Evolutionary conservation across 2,888 invertebrate genomes (phyloP).

Genomic region (Apantesis nais): DNA sequence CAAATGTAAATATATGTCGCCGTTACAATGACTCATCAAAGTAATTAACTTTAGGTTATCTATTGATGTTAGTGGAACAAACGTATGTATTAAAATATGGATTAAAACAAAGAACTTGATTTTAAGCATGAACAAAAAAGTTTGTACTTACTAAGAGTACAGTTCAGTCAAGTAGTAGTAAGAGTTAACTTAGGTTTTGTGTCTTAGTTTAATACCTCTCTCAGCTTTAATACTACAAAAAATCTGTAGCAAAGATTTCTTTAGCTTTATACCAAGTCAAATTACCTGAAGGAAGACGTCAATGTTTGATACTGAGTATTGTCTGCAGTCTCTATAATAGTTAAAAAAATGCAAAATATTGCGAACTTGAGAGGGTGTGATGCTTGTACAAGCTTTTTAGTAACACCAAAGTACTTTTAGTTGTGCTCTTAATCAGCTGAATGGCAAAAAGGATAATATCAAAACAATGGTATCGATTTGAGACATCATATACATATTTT

Average conservation of each 20-base stretch:
- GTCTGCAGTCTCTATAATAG: not conserved
- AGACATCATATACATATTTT: too few relatives aligned
- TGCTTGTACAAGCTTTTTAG: too few relatives aligned
- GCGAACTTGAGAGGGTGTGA: too few relatives aligned
- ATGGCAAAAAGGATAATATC: too few relatives aligned
- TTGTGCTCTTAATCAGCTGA: too few relatives aligned
- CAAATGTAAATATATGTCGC: not conserved
- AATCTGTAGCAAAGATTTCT: not conserved
- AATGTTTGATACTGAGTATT: not conserved
- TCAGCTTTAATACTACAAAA: too few relatives aligned
- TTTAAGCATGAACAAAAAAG: not conserved
- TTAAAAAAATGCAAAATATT: not conserved
- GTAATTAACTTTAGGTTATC: not conserved
- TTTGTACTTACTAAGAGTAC: not conserved
- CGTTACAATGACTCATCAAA: not conserved
- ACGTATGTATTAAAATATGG: not conserved
- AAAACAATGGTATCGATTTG: too few relatives aligned
- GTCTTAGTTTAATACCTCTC: not conserved
- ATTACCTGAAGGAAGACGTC: not conserved
- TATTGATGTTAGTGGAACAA: constrained; percentile 1
- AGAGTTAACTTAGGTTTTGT: not conserved
- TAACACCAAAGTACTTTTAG: too few relatives aligned
- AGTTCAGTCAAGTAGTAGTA: not conserved
- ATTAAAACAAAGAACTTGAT: not conserved
- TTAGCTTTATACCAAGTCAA: not conserved